Evolutionary conservation across 2,888 invertebrate species (phyloP), one percentile per base, ranked within the genome.

Genomic region (Acrocera orbiculus): DNA sequence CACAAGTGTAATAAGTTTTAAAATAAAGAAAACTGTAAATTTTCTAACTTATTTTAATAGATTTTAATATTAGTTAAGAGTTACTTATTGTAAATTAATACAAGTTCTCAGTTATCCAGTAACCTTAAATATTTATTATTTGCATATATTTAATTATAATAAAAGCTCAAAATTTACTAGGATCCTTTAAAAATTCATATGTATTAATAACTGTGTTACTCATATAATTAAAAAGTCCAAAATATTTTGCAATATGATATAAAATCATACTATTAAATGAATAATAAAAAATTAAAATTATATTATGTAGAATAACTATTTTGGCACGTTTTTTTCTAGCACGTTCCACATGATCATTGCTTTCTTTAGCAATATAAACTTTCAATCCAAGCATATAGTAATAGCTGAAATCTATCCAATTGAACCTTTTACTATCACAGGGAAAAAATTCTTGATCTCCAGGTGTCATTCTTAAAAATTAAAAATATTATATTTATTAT

Each of bases 371-470:
- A 19, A 34, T 34, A 25, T 29, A 34, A 14, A 23, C 16, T 17
- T 30, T 34, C 6, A 34, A 23, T 4, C 34, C 34, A 14, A 10
- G 16, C 7, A 24, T 24, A n/a, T 34, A 34, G 14, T 34, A 17
- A 19, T 29, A 34, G 7, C 16, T 24, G 27, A 37, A 35, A 23
- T n/a, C n/a, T 6, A 32, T 22, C 41, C 42, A 44, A 13, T 35
- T 24, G 10, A 34, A 42, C 4, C 38, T 33, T 24, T 39, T 40
- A 2, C 42, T 34, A 31, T 36, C 29, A 16, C 46, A 41, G 4
- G 44, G 46, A 24, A 46, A 49, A 26, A 41, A 42, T 10, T 42
- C 34, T 4, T 39, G 39, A 33, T 49, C 49, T 5, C 39, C 37
- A 2, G 34, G 27, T 2, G 41, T 16, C 48, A 48, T 49, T 27